Evolutionary conservation across 2,113 vertebrate species (phyloP).

Genomic region (Prunella himalayana): DNA sequence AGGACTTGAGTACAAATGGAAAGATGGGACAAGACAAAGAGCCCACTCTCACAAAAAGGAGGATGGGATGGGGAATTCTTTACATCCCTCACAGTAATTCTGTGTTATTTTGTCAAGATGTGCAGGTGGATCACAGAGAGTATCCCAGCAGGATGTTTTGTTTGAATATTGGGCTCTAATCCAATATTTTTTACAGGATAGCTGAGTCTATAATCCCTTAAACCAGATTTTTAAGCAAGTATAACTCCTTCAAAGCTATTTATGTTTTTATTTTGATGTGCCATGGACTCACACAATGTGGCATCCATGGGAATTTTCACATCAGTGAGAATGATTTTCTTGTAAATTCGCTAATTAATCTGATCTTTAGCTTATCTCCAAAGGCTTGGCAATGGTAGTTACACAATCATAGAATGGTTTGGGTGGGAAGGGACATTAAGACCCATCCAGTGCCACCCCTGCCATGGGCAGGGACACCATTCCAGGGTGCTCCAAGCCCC

Average conservation of each 20-base stretch:
- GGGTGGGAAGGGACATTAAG: background rate
- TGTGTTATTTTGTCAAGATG: background rate
- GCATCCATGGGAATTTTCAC: background rate
- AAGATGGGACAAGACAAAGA: background rate
- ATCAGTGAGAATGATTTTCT: background rate
- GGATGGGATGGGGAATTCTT: background rate
- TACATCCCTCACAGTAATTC: background rate
- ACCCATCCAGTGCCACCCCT: accelerated
- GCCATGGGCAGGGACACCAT: background rate
- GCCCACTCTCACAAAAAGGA: background rate
- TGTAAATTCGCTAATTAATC: background rate
- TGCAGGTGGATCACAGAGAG: background rate
- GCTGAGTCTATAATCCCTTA: background rate
- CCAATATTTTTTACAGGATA: background rate
- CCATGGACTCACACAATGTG: background rate
- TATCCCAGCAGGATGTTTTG: background rate
- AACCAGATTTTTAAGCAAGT: background rate
- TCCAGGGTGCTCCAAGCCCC: background rate
- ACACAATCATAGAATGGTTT: background rate
- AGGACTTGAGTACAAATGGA: background rate
- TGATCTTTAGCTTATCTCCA: background rate
- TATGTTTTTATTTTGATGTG: background rate
- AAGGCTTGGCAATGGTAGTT: background rate
- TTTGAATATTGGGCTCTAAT: background rate
- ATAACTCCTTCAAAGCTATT: background rate